Evolutionary conservation across 2,113 vertebrate genomes (phyloP).

Genomic region (Gyps fulvus): DNA sequence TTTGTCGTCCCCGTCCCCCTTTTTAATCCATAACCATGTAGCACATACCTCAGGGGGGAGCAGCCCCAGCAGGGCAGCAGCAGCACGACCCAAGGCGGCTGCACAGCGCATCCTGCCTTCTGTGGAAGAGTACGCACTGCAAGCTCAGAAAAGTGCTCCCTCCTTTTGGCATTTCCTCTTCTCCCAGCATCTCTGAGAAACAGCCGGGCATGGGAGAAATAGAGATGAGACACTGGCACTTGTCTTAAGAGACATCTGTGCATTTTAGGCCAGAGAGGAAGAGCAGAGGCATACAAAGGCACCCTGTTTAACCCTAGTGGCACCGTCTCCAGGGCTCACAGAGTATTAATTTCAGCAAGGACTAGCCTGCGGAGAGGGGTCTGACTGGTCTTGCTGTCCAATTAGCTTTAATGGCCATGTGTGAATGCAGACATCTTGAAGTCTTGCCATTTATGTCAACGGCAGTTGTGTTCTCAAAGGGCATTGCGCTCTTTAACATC

Average conservation of each 20-base stretch:
- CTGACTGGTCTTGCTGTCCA: background rate
- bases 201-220: background rate
- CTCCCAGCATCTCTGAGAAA: background rate
- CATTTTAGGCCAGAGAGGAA: background rate
- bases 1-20: fast-evolving
- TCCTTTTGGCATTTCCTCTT: background rate
- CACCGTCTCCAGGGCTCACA: background rate
- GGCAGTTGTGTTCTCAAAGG: background rate
- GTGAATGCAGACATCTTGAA: background rate
- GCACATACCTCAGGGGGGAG: background rate
- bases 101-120: fast-evolving
- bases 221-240: background rate
- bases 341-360: background rate
- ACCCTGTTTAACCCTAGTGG: background rate
- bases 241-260: background rate
- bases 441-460: background rate
- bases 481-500: background rate
- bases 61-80: background rate
- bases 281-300: background rate
- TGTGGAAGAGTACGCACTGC: fast-evolving
- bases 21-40: background rate
- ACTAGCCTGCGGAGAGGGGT: background rate
- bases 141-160: background rate
- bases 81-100: background rate
- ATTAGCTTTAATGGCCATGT: background rate